Evolutionary conservation across 2,797 vertebrate species (phyloP), one percentile per base, ranked within the genome.

Genomic region (Chloroceryle inda): DNA sequence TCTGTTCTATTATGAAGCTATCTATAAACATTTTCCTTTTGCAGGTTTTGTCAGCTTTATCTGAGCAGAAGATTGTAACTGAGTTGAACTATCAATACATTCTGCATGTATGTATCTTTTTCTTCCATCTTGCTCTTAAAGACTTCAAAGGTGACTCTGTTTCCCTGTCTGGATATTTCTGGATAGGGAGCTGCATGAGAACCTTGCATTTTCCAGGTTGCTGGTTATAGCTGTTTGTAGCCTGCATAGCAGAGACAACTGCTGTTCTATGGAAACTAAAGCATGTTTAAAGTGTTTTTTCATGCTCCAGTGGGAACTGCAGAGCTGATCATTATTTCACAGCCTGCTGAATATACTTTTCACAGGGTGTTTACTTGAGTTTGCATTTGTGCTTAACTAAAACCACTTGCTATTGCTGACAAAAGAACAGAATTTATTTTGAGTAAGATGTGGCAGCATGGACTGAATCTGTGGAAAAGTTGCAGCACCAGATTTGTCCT

Each of bases 341-440:
- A 88, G 69, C 56, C 68, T 88, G 56, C 19, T 93, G 93, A 94
- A 81, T 91, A 90, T 86, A 86, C 55, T 94, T 86, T 83, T 85
- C 85, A 78, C 29, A 64, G 37, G 44, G 13, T 88, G 42, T 85
- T 88, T 95, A 85, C 76, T 88, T 92, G 82, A 79, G 62, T 85
- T 62, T 61, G 35, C 9, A 1, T 42, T 82, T 94, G 68, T 74
- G 47, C 64, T 96, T 77, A 58, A 50, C 82, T 88, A 92, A 94
- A 94, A 35, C 29, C 40, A 67, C 76, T 88, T 84, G n/a, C 52
- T 88, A 42, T 33, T 3, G 2, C 42, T 78, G 58, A 85, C 20
- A 35, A 58, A 80, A 85, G 38, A 87, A 56, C 3, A 62, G 16
- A 79, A 66, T 68, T 71, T 64, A 40, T 66, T 89, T 64, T 78